A percentile compares a stretch with the other conserved stretches of the same genome.
These are phyloP conservation scores for Greenwoodochromis staneri DNA, from an alignment of 2,113 vertebrate genomes.

Conservation along the genomic window DNA sequence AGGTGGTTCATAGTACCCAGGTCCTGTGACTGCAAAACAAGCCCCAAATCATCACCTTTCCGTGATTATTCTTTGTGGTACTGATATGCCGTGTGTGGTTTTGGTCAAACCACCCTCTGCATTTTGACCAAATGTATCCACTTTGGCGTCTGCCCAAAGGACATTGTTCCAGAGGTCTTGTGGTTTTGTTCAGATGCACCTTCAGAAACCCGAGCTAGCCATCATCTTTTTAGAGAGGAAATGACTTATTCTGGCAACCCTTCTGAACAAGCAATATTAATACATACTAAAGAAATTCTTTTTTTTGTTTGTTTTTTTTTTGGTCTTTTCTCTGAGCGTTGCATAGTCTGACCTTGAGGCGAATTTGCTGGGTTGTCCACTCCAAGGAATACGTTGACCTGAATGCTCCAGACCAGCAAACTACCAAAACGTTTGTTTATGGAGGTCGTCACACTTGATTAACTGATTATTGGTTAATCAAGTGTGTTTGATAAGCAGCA, in stretches of 20 bases:
- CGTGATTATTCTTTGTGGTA: background rate
- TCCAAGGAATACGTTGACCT: rapidly evolving
- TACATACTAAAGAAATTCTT: background rate
- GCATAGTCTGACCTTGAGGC: background rate
- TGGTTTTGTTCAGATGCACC: background rate
- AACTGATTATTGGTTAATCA: background rate
- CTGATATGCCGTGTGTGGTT: background rate
- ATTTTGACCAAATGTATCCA: background rate
- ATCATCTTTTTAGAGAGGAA: rapidly evolving
- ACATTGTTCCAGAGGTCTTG: background rate
- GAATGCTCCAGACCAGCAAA: background rate
- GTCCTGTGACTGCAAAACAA: background rate
- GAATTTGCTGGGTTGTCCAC: background rate
- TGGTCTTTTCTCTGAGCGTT: background rate
- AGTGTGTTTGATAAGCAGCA: background rate
- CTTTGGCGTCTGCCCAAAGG: background rate
- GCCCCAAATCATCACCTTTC: background rate
- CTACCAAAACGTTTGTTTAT: background rate
- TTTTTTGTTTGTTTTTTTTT: background rate
- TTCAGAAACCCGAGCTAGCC: background rate
- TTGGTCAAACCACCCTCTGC: background rate
- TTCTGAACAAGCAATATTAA: background rate
- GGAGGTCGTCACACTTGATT: background rate
- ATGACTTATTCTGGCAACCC: background rate
- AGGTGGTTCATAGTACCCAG: background rate